A percentile compares a stretch with the other conserved stretches of the same genome.
Evolutionary conservation across 2,888 invertebrate genomes (phyloP).

Genomic region (Drosophila dives): DNA sequence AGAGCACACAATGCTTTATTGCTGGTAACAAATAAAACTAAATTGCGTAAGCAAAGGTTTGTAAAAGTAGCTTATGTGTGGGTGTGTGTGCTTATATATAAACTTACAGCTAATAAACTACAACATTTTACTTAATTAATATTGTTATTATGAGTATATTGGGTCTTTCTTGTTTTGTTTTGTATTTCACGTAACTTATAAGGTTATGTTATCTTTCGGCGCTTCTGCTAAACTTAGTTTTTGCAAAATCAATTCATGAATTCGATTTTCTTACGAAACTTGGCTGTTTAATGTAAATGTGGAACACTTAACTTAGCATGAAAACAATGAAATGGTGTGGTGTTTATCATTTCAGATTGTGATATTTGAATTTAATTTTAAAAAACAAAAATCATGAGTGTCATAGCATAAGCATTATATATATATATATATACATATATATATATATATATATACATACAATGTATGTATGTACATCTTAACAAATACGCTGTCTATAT

Average conservation of each 20-base stretch:
- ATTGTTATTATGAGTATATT: slow-evolving; percentile 12
- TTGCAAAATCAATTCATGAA: too few relatives aligned
- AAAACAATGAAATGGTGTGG: not conserved
- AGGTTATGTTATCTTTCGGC: slow-evolving; percentile 6
- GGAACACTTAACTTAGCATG: not conserved
- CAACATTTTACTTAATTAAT: slow-evolving; percentile 30
- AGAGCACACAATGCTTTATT: too few relatives aligned
- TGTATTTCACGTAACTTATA: slow-evolving; percentile 23
- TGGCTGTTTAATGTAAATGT: too few relatives aligned
- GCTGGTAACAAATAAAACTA: too few relatives aligned
- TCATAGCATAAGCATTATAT: slow-evolving; percentile 2
- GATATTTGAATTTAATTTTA: not conserved
- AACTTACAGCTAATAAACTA: slow-evolving; percentile 49
- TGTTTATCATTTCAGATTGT: slow-evolving; percentile 4
- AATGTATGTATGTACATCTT: slow-evolving; percentile 52
- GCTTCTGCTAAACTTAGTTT: not conserved
- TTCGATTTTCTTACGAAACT: too few relatives aligned
- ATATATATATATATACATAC: slow-evolving; percentile 21
- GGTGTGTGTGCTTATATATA: slow-evolving; percentile 1
- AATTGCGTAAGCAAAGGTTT: not conserved
- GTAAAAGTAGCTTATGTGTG: not conserved
- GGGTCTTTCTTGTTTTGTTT: slow-evolving; percentile 2
- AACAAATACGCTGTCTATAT: slow-evolving; percentile 75
- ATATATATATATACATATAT: too few relatives aligned
- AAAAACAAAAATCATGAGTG: not conserved